Base-by-base conservation (phyloP, 1,140 invertebrate genomes). In the Berghia stephanieae region DNA sequence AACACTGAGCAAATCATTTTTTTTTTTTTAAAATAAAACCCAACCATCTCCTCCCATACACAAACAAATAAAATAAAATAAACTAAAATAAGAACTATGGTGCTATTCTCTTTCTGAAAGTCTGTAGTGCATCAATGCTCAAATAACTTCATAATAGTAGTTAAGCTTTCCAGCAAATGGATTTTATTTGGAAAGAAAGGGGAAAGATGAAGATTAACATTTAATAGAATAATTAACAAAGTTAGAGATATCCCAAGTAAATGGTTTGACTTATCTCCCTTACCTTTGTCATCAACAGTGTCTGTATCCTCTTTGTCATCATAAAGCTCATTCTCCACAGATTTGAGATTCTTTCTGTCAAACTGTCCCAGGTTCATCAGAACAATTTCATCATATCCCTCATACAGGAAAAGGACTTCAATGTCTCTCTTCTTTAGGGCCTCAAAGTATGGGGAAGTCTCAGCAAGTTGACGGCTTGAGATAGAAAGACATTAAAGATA, bases 401-500 rank as follows among this genome's bases (percentile, higher is more conserved):
- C 96, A 84, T 96, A 98, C 85, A 96, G 96, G 88, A 98, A 98
- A 2, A 99, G 87, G 1, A 99, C 96, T 91, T 99, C 96, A 3
- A 95, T 92, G 78, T 97, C 93, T 79, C 93, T 86, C 76, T 91
- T 88, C 84, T 95, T 95, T 1, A 99, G 90, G 27, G 95, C 95
- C 90, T 99, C 97, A 85, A 94, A 96, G 86, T 99, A 99, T 0
- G 97, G 97, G 0, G 96, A 98, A 2, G 93, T 92, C 90, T 98
- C 95, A 0, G 97, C 97, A 66, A 99, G 90, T 73, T 93, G 91
- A 43, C 97, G 96, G 87, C 96, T 96, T 85, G n/a, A 83, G 83
- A 60, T 44, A 52, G n/a, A 55, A 40, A 46, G 57, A 76, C 27
- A 75, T 63, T 67, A 78, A 49, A 49, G 24, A 13, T 34, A 31